Base-by-base conservation (phyloP, 1,140 invertebrate genomes). In the Drosophila ercepeae region DNA sequence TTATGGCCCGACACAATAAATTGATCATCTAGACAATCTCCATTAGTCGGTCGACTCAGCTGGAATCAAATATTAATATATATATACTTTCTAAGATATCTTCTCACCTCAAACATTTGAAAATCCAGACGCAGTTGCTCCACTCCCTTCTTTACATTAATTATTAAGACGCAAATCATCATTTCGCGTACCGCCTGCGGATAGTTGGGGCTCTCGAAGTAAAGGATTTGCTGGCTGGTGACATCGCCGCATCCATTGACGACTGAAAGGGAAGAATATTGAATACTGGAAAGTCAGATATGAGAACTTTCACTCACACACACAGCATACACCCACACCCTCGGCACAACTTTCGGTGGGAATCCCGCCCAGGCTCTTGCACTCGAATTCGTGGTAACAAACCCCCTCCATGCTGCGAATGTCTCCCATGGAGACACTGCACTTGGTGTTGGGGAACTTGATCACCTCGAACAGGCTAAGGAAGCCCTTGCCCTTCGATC, bases 291-390 rank as follows among this genome's bases (percentile, higher is more conserved):
- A 25, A 32, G 39, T 21, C 7, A 14, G 13, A 44, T 39, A 36
- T 14, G 13, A 6, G 6, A 16, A 59, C 51, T 19, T 39, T 27
- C 51, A 90, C 89, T 94, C 92, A 96, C 95, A 94, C 49, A 95
- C 92, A 79, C 95, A 96, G 74, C 95, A 96, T n/a, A 94, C 93
- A 3, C 95, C 95, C 81, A 94, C 95, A 14, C 95, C 95, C 78
- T 94, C 93, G 18, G 95, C 95, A 91, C 96, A 96, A 4, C 92
- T 86, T n/a, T 95, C 94, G 74, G 94, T 93, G 6, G 92, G 82
- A 16, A 92, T 91, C 14, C 96, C 95, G 16, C 93, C 94, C 19
- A 93, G 59, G 25, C 91, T 91, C 16, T 92, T 89, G 82, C 96
- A 97, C 75, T 96, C 94, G 36, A 92, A 92, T 48, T 93, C 90